phyloP scores from a whole-genome alignment of 2,113 vertebrate species.

The Zosterops lateralis region DNA sequence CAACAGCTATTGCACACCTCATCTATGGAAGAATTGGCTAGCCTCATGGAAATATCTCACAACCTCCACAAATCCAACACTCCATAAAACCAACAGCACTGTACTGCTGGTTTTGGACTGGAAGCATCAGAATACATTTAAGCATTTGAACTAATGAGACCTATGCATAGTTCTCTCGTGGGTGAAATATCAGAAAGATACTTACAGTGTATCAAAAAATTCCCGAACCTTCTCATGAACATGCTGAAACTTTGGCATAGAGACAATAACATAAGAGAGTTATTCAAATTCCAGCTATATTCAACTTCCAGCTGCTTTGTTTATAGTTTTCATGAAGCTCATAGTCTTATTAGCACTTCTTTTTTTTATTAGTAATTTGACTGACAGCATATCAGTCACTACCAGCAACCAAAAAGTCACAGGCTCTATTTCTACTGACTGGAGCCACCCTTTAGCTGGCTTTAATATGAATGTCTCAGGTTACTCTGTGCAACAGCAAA shows the following conservation, averaged over 20 bases:
- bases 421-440: not conserved
- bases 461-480: not conserved
- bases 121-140: not conserved
- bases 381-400: not conserved
- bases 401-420: not conserved
- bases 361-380: not conserved
- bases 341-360: not conserved
- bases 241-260: not conserved
- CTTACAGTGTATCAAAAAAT: not conserved
- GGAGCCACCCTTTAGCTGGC: not conserved
- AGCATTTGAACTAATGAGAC: not conserved
- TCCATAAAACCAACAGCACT: not conserved
- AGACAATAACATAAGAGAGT: not conserved
- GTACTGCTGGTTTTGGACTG: not conserved
- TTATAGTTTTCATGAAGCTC: not conserved
- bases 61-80: not conserved
- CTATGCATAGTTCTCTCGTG: not conserved
- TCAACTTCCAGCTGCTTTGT: not conserved
- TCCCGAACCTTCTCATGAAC: not conserved
- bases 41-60: not conserved
- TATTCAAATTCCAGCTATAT: not conserved
- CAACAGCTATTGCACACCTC: not conserved
- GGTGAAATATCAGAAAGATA: not conserved
- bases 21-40: not conserved
- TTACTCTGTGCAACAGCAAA: not conserved